Evolutionary conservation across 2,113 vertebrate species (phyloP).

Genomic region (Haplochromis burtoni): DNA sequence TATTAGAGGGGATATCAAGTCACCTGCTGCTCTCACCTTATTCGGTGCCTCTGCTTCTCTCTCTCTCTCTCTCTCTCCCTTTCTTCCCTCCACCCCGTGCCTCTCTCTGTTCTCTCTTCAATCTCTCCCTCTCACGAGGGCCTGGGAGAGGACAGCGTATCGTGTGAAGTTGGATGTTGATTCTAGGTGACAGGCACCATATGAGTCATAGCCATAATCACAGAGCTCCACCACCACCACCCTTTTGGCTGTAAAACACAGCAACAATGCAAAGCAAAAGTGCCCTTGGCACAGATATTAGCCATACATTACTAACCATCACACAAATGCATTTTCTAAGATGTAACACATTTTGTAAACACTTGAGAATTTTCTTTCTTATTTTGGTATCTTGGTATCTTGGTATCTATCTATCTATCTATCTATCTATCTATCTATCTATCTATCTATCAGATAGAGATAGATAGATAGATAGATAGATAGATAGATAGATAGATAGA

Average conservation of each 20-base stretch:
- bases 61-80: neutral
- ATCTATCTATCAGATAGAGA: no score
- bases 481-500: neutral
- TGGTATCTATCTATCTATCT: no score
- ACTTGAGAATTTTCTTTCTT: neutral
- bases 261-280: neutral
- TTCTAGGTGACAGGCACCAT: conserved; percentile 61
- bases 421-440: no score
- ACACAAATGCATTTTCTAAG: neutral
- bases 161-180: conserved; percentile 61
- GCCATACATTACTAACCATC: neutral
- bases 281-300: neutral
- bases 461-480: no score
- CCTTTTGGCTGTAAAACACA: neutral
- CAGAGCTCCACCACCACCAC: neutral
- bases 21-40: neutral
- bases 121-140: neutral
- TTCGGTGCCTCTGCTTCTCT: neutral
- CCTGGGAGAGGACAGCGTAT: conserved; percentile 36
- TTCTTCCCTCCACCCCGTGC: neutral
- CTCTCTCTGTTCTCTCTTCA: neutral
- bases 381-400: neutral
- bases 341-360: neutral
- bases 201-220: conserved; percentile 64
- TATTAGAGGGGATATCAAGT: neutral